Evolutionary conservation across 2,113 vertebrate species (phyloP), one percentile per base, ranked within the genome.

Genomic region (Jaculus jaculus): DNA sequence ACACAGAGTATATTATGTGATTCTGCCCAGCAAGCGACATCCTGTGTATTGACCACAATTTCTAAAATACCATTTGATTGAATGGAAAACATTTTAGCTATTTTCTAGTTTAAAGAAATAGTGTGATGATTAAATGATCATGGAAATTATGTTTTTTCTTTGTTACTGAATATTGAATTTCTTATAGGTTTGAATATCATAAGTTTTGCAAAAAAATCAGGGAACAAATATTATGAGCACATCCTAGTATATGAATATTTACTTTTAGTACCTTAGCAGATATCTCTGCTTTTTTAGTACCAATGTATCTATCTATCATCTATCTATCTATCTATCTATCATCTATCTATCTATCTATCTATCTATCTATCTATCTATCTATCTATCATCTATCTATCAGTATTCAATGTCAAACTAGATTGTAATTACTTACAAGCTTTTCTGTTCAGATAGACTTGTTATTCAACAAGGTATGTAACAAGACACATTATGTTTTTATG

Each of bases 11-110:
- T 97, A 98, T 98, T 97, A 96, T 95, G 96, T 98, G 98, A 97
- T 98, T 68, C 72, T 96, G 96, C 98, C 97, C 98, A 98, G 98
- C 97, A 98, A 98, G 98, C 96, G 94, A 98, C 97, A 98, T 98
- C 98, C 97, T 98, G 98, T 98, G 96, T 97, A 89, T 90, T 96
- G 97, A 97, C 96, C 97, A 97, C 97, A 98, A 97, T 97, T 98
- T 98, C 98, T 98, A 98, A 98, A 98, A 98, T 97, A 97, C 97
- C 92, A 96, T 97, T 98, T 98, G 94, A 98, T 96, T 97, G 97
- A 97, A 97, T 97, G 96, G 97, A 98, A 98, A 98, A 98, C 97
- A 97, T 98, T 97, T 97, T 95, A 98, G 93, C 94, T 96, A 97
- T 97, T 98, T 97, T 97, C 97, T 98, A 97, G 94, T 97, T 4